Evolutionary conservation across 2,797 vertebrate species (phyloP).

Genomic region (Paramormyrops hopkinsi): DNA sequence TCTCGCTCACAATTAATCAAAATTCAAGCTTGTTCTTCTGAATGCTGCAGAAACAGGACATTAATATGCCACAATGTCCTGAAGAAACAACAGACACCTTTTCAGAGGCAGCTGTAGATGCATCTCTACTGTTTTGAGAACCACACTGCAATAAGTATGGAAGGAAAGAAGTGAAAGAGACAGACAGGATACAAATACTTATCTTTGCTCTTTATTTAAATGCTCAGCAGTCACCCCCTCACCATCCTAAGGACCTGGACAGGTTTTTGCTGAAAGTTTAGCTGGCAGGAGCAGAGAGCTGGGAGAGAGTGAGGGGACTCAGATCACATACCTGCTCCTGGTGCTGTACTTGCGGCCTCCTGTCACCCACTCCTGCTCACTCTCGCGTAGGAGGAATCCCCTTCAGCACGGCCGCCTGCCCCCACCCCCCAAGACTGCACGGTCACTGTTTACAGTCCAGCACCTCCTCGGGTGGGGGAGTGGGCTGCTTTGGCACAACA

Average conservation of each 20-base stretch:
- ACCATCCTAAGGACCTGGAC: not conserved
- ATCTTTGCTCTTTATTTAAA: not conserved
- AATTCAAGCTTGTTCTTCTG: not conserved
- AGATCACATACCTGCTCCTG: slow-evolving; percentile 52
- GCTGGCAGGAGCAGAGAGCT: slow-evolving; percentile 15
- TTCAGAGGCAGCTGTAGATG: slow-evolving; percentile 17
- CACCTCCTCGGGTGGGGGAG: slow-evolving; percentile 24
- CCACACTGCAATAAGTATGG: not conserved
- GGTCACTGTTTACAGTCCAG: slow-evolving; percentile 26
- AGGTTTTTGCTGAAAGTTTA: slow-evolving; percentile 8
- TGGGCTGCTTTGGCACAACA: slow-evolving; percentile 21
- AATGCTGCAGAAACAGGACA: not conserved
- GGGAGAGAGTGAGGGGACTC: slow-evolving; percentile 19
- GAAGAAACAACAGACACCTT: slow-evolving; percentile 19
- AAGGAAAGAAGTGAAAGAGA: not conserved
- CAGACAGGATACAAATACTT: not conserved
- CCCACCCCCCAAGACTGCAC: slow-evolving; percentile 11
- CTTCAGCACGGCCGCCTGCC: slow-evolving; percentile 29
- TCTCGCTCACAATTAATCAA: slow-evolving; percentile 18
- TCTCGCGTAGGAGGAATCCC: slow-evolving; percentile 43
- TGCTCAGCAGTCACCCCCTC: not conserved
- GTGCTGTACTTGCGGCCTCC: slow-evolving; percentile 36
- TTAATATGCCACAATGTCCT: not conserved
- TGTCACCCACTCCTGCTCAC: slow-evolving; percentile 40
- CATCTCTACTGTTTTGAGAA: not conserved